A percentile compares a stretch with the other conserved stretches of the same genome.
Evolutionary conservation across 2,797 vertebrate species (phyloP).

Genomic region (Anas bernieri): DNA sequence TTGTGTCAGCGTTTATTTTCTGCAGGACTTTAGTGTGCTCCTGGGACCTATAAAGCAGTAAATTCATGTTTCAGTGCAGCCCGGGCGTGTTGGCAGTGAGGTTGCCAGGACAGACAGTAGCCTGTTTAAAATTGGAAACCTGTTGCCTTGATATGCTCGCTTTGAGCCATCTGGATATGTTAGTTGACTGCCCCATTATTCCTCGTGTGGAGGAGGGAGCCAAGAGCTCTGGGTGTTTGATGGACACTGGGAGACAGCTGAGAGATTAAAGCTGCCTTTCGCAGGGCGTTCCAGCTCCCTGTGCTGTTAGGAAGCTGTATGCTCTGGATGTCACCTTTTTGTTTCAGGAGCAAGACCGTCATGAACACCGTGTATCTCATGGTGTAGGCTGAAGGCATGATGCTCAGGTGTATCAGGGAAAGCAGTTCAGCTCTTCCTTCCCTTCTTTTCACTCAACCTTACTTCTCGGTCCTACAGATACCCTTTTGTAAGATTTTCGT

Average conservation of each 20-base stretch:
- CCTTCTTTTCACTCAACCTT: background rate
- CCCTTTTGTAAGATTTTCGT: background rate
- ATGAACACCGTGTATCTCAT: background rate
- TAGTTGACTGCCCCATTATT: constrained; percentile 40
- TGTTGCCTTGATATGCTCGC: constrained; percentile 27
- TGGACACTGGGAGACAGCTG: constrained; percentile 65
- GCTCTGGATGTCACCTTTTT: background rate
- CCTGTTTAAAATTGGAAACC: constrained; percentile 59
- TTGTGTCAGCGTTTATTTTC: constrained; percentile 1
- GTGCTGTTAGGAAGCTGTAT: constrained; percentile 10
- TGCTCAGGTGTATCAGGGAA: background rate
- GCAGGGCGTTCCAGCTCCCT: constrained; percentile 33
- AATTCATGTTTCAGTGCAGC: background rate
- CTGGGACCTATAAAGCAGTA: background rate
- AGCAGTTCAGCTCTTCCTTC: background rate
- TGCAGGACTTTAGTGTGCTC: background rate
- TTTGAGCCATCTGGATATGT: constrained; percentile 35
- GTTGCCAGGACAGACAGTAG: background rate
- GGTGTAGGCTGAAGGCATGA: background rate
- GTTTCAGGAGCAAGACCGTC: background rate
- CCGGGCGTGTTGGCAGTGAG: background rate
- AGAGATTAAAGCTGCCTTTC: constrained; percentile 56
- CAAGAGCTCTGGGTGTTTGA: constrained; percentile 50
- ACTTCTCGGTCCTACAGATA: background rate
- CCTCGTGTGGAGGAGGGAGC: background rate